A percentile compares a stretch with the other conserved stretches of the same genome.
Evolutionary conservation across 53 echinoderm and acorn worm genomes (phyloP).

Genomic region (Echinarachnius parma): DNA sequence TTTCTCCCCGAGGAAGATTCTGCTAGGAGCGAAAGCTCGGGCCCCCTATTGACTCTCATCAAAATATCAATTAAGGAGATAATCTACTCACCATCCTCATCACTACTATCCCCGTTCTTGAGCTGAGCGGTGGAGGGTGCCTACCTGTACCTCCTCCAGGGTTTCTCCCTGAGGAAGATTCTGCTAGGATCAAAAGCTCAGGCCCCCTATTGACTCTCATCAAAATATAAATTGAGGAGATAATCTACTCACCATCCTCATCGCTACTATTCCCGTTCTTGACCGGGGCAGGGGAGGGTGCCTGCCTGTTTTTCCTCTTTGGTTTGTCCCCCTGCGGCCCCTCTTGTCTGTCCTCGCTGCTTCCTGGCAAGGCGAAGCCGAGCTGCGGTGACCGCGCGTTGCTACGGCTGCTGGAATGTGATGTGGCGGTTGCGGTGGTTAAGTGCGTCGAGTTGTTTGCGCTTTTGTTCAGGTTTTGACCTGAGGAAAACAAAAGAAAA

Average conservation of each 20-base stretch:
- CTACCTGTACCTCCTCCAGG: too few relatives aligned
- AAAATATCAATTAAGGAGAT: too few relatives aligned
- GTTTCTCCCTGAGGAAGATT: too few relatives aligned
- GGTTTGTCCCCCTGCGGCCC: constrained; percentile 38
- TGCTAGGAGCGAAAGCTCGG: too few relatives aligned
- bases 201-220: too few relatives aligned
- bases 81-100: too few relatives aligned
- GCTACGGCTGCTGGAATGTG: constrained; percentile 16
- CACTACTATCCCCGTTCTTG: background rate
- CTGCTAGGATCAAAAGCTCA: too few relatives aligned
- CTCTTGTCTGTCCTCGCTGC: constrained; percentile 88
- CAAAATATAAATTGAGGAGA: too few relatives aligned
- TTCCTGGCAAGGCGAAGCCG: constrained; percentile 75
- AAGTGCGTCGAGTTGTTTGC: constrained; percentile 86
- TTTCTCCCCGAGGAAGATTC: too few relatives aligned
- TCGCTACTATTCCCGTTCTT: constrained; percentile 33
- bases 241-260: constrained; percentile 31
- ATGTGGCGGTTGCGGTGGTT: constrained; percentile 9
- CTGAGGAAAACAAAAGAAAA: background rate
- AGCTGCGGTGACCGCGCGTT: constrained; percentile 8
- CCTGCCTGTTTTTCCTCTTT: constrained; percentile 7
- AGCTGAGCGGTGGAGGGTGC: too few relatives aligned
- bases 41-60: too few relatives aligned
- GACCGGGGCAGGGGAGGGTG: background rate
- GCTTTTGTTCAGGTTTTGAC: constrained; percentile 68